Conservation (phyloP, 2,113 vertebrate genomes). For the Brachyhypopomus gauderio region DNA sequence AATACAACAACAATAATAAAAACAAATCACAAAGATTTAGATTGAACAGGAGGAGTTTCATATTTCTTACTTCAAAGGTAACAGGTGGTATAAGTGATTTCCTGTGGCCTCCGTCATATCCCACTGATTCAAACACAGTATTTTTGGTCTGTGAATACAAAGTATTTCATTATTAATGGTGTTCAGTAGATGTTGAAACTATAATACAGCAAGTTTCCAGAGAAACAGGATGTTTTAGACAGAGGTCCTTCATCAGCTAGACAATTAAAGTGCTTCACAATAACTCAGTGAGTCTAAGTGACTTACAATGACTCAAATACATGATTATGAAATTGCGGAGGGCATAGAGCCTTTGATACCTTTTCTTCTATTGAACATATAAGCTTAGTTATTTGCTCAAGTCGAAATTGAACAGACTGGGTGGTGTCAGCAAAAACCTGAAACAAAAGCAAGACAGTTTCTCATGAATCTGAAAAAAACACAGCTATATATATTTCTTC, state of each 20-base stretch:
- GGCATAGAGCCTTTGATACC: constrained; percentile 66
- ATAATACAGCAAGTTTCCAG: background rate
- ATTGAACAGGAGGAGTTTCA: no score
- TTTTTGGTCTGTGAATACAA: constrained; percentile 81
- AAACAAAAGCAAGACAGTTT: constrained; percentile 25
- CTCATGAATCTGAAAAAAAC: background rate
- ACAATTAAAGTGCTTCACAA: no score
- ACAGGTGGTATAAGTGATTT: constrained; percentile 89
- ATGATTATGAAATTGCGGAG: no score
- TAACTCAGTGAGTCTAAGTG: no score
- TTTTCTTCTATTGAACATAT: constrained; percentile 93
- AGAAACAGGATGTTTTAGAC: background rate
- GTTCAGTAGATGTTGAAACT: background rate
- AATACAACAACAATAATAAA: no score
- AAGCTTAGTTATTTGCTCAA: constrained; percentile 86
- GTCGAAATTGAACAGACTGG: constrained; percentile 78
- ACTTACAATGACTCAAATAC: no score
- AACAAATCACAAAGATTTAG: no score
- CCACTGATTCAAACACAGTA: constrained; percentile 79
- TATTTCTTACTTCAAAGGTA: constrained; percentile 84
- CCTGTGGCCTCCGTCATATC: constrained; percentile 82
- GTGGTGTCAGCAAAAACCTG: constrained; percentile 78
- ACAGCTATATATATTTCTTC: background rate
- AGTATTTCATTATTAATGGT: background rate
- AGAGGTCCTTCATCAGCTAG: no score